phyloP scores from a whole-genome alignment of 2,113 vertebrate genomes.

The Chamaea fasciata region DNA sequence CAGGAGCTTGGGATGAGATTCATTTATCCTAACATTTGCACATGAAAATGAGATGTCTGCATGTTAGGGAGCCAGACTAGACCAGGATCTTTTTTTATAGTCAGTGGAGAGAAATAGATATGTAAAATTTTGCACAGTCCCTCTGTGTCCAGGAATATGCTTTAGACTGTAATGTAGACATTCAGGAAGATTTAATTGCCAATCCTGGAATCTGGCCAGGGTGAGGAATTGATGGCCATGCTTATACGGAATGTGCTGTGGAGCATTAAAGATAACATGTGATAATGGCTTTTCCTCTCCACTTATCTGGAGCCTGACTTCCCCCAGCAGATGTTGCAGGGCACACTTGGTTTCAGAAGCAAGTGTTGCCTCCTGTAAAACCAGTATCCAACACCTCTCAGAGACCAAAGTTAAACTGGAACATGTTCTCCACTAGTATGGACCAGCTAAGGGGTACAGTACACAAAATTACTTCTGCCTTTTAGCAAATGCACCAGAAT shows the following conservation, averaged over 20 bases:
- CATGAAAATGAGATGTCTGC: conserved; percentile 30
- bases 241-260: not conserved
- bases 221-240: not conserved
- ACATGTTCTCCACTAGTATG: not conserved
- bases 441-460: not conserved
- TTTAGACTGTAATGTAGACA: not conserved
- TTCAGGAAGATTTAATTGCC: conserved; percentile 19
- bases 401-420: not conserved
- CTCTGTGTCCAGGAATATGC: not conserved
- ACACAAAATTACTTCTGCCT: not conserved
- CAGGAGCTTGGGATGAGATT: not conserved
- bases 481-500: not conserved
- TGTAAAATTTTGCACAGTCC: not conserved
- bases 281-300: not conserved
- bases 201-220: not conserved
- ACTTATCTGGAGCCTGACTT: not conserved
- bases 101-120: conserved; percentile 20
- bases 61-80: not conserved
- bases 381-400: not conserved
- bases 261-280: not conserved
- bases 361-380: not conserved
- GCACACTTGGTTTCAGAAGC: not conserved
- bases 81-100: not conserved
- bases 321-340: not conserved
- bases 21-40: conserved; percentile 33